These are phyloP conservation scores for Drosophila quadrilineata DNA, from an alignment of 1,140 invertebrate genomes.

Conservation along the genomic window DNA sequence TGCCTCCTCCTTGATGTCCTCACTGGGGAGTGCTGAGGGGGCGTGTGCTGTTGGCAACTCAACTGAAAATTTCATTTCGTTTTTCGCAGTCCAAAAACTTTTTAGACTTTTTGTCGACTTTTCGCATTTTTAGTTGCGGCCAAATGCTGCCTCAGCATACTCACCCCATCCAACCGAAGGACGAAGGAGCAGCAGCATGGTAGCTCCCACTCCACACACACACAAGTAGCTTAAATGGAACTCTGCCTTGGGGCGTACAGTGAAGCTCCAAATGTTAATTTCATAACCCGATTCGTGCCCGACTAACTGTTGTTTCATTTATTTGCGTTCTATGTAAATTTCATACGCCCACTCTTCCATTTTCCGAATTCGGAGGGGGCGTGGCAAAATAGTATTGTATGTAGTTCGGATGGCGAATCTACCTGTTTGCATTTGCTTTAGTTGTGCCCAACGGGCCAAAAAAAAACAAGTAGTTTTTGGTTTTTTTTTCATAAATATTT, in stretches of 20 bases:
- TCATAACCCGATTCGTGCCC: slow-evolving; percentile 73
- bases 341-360: slow-evolving; percentile 45
- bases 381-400: no score
- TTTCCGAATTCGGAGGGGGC: no score
- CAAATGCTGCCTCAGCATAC: slow-evolving; percentile 69
- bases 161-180: neutral
- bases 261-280: slow-evolving; percentile 67
- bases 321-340: slow-evolving; percentile 77
- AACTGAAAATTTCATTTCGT: slow-evolving; percentile 80
- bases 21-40: neutral
- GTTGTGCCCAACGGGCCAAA: slow-evolving; percentile 18
- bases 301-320: slow-evolving; percentile 77
- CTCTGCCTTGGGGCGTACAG: neutral
- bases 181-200: no score
- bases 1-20: no score
- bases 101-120: slow-evolving; percentile 80
- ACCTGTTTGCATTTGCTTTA: slow-evolving; percentile 45
- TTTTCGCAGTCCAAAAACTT: slow-evolving; percentile 61
- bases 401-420: slow-evolving; percentile 6
- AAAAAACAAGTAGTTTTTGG: slow-evolving; percentile 17
- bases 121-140: slow-evolving; percentile 74
- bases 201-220: no score
- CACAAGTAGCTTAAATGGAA: slow-evolving; percentile 10
- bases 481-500: slow-evolving; percentile 77
- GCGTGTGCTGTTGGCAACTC: slow-evolving; percentile 54